Conservation (phyloP, 1,140 invertebrate species). For the Brachystomella parvula region DNA sequence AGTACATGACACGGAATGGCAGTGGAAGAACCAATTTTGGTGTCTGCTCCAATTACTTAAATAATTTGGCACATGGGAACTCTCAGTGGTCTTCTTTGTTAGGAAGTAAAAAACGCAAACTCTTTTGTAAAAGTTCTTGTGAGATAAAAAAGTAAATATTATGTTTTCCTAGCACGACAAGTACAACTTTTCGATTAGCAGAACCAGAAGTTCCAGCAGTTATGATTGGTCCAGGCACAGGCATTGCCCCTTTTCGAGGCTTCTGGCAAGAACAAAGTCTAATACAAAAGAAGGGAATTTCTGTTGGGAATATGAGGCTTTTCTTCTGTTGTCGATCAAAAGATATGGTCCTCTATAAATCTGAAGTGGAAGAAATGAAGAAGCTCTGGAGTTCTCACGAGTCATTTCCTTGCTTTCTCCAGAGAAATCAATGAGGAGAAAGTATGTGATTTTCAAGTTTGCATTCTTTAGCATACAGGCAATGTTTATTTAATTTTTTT, state of each 20-base stretch:
- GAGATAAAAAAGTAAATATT: conserved; percentile 8
- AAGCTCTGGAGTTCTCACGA: not conserved
- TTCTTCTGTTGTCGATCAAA: conserved; percentile 86
- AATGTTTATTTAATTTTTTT: not conserved
- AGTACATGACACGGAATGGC: conserved; percentile 73
- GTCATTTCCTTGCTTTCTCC: not conserved
- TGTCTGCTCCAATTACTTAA: conserved; percentile 83
- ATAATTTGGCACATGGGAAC: conserved; percentile 51
- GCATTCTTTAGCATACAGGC: not conserved
- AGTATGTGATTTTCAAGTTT: conserved; percentile 5
- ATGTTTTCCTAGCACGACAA: conserved; percentile 44
- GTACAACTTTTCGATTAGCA: conserved; percentile 12
- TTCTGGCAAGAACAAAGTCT: conserved; percentile 60
- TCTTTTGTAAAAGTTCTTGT: not conserved
- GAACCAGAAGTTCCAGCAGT: conserved; percentile 57
- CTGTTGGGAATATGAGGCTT: conserved; percentile 50
- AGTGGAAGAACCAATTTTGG: conserved; percentile 59
- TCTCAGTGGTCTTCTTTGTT: not conserved
- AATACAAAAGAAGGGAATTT: conserved; percentile 38
- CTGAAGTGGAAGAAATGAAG: conserved; percentile 45
- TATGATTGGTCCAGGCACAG: conserved; percentile 91
- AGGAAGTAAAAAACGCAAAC: not conserved
- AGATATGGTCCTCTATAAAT: conserved; percentile 71
- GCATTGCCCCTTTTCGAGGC: conserved; percentile 85
- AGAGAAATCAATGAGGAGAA: not conserved